Evolutionary conservation across 2,888 invertebrate genomes (phyloP).

Genomic region (Hyposoter didymator): DNA sequence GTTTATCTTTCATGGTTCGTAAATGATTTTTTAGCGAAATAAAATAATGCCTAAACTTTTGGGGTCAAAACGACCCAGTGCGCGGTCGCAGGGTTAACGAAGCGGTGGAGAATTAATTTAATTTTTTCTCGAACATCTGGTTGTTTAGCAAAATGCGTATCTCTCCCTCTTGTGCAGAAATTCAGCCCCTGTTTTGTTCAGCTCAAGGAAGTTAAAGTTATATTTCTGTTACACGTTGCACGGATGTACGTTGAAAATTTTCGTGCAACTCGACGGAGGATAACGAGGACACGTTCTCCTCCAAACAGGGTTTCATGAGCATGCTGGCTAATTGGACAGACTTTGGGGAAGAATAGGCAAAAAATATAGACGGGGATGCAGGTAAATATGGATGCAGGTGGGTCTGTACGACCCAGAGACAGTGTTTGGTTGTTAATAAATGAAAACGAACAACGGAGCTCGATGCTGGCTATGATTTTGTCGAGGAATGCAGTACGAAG

Average conservation of each 20-base stretch:
- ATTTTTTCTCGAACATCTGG: not conserved
- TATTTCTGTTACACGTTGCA: not conserved
- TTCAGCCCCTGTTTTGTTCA: not conserved
- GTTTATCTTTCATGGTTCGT: no score
- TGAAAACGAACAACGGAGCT: not conserved
- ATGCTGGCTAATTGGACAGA: not conserved
- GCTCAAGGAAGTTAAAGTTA: not conserved
- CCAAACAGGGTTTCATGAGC: not conserved
- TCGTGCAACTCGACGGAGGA: not conserved
- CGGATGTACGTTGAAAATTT: not conserved
- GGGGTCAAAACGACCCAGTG: no score
- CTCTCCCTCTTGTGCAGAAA: not conserved
- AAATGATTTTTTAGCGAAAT: no score
- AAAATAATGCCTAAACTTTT: no score
- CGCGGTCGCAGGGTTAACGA: not conserved
- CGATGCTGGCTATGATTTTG: not conserved
- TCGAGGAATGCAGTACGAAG: not conserved
- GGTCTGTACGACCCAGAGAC: not conserved
- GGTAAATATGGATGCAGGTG: not conserved
- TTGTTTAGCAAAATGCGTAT: not conserved
- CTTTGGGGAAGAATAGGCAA: not conserved
- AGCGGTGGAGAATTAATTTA: not conserved
- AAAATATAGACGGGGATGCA: not conserved
- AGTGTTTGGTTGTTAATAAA: not conserved
- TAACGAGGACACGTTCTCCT: not conserved